These are phyloP conservation scores for Ditylenchus weischeri DNA, from an alignment of 2,888 invertebrate species.

Conservation along the genomic window DNA sequence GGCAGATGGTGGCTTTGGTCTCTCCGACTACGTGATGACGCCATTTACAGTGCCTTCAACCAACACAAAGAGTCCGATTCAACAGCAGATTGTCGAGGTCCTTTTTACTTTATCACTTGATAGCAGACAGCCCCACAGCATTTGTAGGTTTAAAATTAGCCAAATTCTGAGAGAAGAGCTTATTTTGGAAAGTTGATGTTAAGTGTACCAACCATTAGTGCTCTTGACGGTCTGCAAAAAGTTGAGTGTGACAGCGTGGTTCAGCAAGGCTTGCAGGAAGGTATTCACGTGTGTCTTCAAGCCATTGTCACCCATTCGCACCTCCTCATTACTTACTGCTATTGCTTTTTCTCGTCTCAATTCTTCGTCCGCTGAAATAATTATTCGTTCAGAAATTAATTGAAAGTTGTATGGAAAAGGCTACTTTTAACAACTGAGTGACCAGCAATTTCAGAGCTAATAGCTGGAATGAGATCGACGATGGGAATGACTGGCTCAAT, in stretches of 20 bases:
- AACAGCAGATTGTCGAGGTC: too few relatives aligned
- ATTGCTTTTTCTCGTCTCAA: background rate
- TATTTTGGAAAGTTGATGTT: too few relatives aligned
- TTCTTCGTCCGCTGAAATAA: constrained; percentile 8
- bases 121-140: too few relatives aligned
- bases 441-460: constrained; percentile 20
- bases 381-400: background rate
- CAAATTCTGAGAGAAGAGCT: too few relatives aligned
- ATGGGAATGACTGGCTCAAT: constrained; percentile 50
- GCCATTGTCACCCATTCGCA: background rate
- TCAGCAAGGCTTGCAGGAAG: constrained; percentile 30
- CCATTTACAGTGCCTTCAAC: too few relatives aligned
- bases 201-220: constrained; percentile 26
- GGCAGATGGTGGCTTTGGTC: too few relatives aligned
- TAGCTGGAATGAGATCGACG: constrained; percentile 48
- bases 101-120: too few relatives aligned
- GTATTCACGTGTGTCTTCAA: constrained; percentile 15
- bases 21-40: too few relatives aligned
- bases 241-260: constrained; percentile 25
- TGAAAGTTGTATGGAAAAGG: background rate
- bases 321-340: background rate
- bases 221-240: constrained; percentile 33
- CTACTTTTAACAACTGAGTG: constrained; percentile 3
- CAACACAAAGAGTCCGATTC: too few relatives aligned
- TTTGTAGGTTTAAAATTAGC: too few relatives aligned